phyloP scores from a whole-genome alignment of 2,888 invertebrate species.

The Luperina nickerlii region DNA sequence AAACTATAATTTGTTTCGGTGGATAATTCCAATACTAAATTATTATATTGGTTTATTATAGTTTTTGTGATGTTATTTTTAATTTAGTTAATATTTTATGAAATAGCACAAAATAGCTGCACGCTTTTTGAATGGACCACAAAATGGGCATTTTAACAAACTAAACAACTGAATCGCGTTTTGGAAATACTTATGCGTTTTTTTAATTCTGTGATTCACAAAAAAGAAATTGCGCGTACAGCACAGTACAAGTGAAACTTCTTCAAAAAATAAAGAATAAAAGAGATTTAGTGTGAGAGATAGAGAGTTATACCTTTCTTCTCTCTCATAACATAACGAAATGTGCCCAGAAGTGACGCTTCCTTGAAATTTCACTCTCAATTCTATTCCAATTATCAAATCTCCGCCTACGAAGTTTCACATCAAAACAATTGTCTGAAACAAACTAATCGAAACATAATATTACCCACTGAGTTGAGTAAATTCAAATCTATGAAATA shows the following conservation, averaged over 20 bases:
- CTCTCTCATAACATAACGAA: background rate
- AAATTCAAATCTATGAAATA: background rate
- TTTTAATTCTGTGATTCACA: background rate
- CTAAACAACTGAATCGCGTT: background rate
- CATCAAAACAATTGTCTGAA: background rate
- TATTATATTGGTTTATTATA: slow-evolving; percentile 10
- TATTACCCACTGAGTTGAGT: background rate
- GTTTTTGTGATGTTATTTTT: slow-evolving; percentile 46
- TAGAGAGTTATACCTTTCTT: background rate
- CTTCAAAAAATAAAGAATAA: background rate
- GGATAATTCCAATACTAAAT: slow-evolving; percentile 58
- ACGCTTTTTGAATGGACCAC: background rate
- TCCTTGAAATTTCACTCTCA: background rate
- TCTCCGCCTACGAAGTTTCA: background rate
- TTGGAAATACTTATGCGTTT: background rate
- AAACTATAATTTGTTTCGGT: slow-evolving; percentile 54
- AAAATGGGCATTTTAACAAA: background rate
- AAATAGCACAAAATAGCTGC: background rate
- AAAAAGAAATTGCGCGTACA: background rate
- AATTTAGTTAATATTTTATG: background rate
- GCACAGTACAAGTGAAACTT: background rate
- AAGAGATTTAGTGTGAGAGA: background rate
- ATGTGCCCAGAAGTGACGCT: background rate
- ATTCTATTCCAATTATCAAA: background rate
- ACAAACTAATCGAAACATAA: background rate